Conservation (phyloP, 2,797 vertebrate species). For the Enteromius unitaeniatus region DNA sequence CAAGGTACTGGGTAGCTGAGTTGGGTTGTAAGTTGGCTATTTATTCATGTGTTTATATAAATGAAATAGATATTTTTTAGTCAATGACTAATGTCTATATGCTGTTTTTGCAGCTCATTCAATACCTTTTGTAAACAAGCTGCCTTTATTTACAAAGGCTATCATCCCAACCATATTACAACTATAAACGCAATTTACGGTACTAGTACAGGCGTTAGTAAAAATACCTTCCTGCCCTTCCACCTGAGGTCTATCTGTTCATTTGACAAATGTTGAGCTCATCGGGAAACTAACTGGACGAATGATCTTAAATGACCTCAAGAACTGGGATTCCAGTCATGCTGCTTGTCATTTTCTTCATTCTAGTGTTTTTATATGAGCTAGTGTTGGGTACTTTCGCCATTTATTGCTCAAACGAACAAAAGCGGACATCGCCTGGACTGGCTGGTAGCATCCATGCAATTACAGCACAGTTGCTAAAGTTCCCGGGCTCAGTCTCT, state of each 20-base stretch:
- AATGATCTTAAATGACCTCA: slow-evolving; percentile 35
- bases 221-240: not conserved
- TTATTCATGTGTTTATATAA: slow-evolving; percentile 94
- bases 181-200: slow-evolving; percentile 1
- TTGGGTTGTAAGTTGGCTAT: slow-evolving; percentile 84
- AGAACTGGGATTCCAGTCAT: slow-evolving; percentile 33
- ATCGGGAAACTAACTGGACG: slow-evolving; percentile 29
- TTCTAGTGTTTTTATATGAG: slow-evolving; percentile 30
- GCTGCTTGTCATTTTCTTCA: slow-evolving; percentile 35
- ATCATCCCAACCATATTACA: slow-evolving; percentile 71
- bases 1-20: slow-evolving; percentile 69
- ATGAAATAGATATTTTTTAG: slow-evolving; percentile 93
- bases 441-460: slow-evolving; percentile 5
- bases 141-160: slow-evolving; percentile 99
- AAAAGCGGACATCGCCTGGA: not conserved
- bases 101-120: slow-evolving; percentile 95
- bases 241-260: slow-evolving; percentile 35
- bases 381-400: slow-evolving; percentile 22
- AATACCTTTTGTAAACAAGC: slow-evolving; percentile 89
- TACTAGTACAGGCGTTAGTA: slow-evolving; percentile 7
- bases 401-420: not conserved
- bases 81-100: slow-evolving; percentile 97
- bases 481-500: not conserved
- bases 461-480: not conserved
- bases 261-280: slow-evolving; percentile 14